Evolutionary conservation across 2,797 vertebrate genomes (phyloP).

Genomic region (Sphenodon punctatus): DNA sequence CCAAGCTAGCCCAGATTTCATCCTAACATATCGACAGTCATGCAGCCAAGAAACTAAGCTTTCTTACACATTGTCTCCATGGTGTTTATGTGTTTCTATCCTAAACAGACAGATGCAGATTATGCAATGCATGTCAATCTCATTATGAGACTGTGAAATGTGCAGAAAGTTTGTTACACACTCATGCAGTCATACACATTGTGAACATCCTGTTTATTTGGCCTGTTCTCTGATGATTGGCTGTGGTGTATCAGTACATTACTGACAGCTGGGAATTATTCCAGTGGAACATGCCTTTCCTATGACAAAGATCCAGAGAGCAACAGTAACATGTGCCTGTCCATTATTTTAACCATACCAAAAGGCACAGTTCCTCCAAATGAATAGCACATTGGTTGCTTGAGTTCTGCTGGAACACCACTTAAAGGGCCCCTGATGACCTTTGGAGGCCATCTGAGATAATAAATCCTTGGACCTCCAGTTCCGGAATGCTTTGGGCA

Average conservation of each 20-base stretch:
- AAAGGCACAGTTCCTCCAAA: conserved; percentile 76
- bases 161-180: conserved; percentile 81
- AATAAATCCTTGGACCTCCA: conserved; percentile 87
- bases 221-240: conserved; percentile 79
- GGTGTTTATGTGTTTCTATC: conserved; percentile 70
- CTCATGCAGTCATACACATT: conserved; percentile 81
- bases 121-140: conserved; percentile 75
- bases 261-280: conserved; percentile 91
- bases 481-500: conserved; percentile 93
- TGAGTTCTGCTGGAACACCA: conserved; percentile 45
- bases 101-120: conserved; percentile 74
- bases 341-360: conserved; percentile 70
- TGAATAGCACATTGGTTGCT: conserved; percentile 81
- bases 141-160: conserved; percentile 74
- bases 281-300: conserved; percentile 92
- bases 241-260: conserved; percentile 82
- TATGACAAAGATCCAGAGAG: conserved; percentile 88
- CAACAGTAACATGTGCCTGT: conserved; percentile 88
- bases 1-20: conserved; percentile 59
- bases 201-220: conserved; percentile 91
- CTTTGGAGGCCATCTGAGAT: conserved; percentile 86
- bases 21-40: conserved; percentile 43
- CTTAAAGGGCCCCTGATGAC: conserved; percentile 73
- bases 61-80: conserved; percentile 64
- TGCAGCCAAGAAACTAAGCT: conserved; percentile 25